Base-by-base conservation (phyloP, 2,888 invertebrate genomes). In the Eilema sororculum region DNA sequence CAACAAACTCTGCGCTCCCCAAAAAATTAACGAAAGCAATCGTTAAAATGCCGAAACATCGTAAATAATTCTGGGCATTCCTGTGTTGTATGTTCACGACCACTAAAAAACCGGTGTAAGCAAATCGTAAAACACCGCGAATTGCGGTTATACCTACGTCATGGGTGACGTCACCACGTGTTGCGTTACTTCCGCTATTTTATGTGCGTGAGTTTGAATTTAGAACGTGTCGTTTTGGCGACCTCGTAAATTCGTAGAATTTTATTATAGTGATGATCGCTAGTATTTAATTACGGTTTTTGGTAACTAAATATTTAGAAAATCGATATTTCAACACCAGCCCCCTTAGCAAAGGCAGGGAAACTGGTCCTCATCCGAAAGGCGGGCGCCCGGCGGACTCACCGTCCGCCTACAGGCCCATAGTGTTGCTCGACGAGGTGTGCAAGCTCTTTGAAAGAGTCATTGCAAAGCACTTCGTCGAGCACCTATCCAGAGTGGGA, bases 141-240 rank as follows among this genome's bases (percentile, higher is more conserved):
- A 75, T 63, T 46, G 72, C 56, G 78, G 78, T 72, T 68, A 56
- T 56, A 25, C 10, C 63, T 74, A 80, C 77, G 79, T 83, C 79
- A 81, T 28, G 10, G 59, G 64, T 72, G 73, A 72, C 75, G 68
- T 66, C 63, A 73, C 65, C 22, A 24, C 65, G 65, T 59, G 68
- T 81, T 81, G 76, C 81, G 78, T 79, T 79, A 79, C 78, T 79
- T 81, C 81, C 83, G 78, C 72, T 72, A 82, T 78, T 75, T 76
- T 72, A 76, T 83, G 78, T 67, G 83, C 83, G 73, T 72, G 72
- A 78, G 78, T 81, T 81, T 72, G 67, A 83, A 81, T 81, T 76
- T 74, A 75, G 75, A 83, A 72, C 73, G 68, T 75, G 61, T 61
- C 63, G 60, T 67, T 63, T 71, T 68, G 30, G 5, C 57, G 64